Evolutionary conservation across 2,888 invertebrate species (phyloP), one percentile per base, ranked within the genome.

Genomic region (Euplexia lucipara): DNA sequence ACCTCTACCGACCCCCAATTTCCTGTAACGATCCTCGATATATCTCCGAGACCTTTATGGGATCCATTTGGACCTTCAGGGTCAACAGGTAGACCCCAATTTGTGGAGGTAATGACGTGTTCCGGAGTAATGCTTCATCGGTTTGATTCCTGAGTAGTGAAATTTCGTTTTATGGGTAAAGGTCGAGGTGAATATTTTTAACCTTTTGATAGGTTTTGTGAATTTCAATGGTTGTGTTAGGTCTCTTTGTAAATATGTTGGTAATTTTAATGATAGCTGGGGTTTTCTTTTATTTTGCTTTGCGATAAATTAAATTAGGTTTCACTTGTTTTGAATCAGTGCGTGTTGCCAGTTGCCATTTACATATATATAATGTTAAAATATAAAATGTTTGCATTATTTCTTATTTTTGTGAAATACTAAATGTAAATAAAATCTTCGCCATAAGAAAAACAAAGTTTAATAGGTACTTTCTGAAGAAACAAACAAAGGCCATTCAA

Each of bases 11-110:
- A 59, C 63, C 75, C 48, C 67, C 57, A 73, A 82, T 82, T 75
- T 82, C 67, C 75, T 53, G 70, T 71, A 82, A 78, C 63, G 75
- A 70, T 59, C 52, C 60, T 57, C 59, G n/a, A 80, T 82, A 80
- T 65, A 70, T 81, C 75, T 73, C 47, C 7, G 12, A 63, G 48
- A 61, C 67, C 65, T 79, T 79, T 78, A 61, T 54, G 54, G 45
- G 53, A 64, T 65, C 72, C 61, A 66, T 81, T 81, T 65, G 56
- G 64, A 65, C 70, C 76, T 62, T 44, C 71, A 44, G 70, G 76
- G 79, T 68, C 70, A 77, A 67, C 70, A 77, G 66, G 49, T 78
- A 67, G 70, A 80, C 79, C 82, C 78, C 75, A 83, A 82, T 83
- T 83, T 82, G 83, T 79, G 66, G 48, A 47, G 39, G 73, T 79